These are phyloP conservation scores for Notoglanidium macrostoma DNA, from an alignment of 2,797 vertebrate species.

Conservation along the genomic window DNA sequence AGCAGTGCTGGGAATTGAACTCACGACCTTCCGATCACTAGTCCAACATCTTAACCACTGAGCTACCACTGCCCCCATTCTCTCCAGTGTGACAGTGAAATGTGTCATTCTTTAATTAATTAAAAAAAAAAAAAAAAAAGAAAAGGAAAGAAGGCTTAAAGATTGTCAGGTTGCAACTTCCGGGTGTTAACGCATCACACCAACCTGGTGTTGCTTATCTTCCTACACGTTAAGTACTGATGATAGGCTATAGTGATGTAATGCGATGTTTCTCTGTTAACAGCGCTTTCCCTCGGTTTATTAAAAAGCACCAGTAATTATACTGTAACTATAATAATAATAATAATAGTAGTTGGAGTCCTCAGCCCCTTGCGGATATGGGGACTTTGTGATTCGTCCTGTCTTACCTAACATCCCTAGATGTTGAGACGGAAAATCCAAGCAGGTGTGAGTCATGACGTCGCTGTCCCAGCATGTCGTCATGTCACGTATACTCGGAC, in stretches of 20 bases:
- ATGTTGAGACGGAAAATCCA: slow-evolving; percentile 1
- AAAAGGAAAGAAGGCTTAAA: too few species aligned
- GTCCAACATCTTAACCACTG: too few species aligned
- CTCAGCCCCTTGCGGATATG: not conserved
- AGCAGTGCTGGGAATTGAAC: too few species aligned
- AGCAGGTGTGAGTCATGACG: too few species aligned
- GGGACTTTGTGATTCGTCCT: not conserved
- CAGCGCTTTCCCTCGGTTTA: not conserved
- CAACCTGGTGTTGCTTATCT: not conserved
- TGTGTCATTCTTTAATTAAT: too few species aligned
- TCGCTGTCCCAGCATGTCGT: not conserved
- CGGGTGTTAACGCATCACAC: not conserved
- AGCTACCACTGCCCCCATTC: too few species aligned
- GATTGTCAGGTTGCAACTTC: not conserved
- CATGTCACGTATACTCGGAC: not conserved
- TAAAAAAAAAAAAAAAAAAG: too few species aligned
- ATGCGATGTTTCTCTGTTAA: not conserved
- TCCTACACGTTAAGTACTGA: not conserved
- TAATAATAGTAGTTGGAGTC: not conserved
- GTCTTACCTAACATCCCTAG: not conserved
- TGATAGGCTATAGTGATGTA: not conserved
- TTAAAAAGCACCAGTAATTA: not conserved
- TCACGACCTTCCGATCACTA: too few species aligned
- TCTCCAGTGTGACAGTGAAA: not conserved
- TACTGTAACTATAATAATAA: not conserved